Conservation (phyloP, 2,888 invertebrate genomes). For the Diplazon laetatorius region DNA sequence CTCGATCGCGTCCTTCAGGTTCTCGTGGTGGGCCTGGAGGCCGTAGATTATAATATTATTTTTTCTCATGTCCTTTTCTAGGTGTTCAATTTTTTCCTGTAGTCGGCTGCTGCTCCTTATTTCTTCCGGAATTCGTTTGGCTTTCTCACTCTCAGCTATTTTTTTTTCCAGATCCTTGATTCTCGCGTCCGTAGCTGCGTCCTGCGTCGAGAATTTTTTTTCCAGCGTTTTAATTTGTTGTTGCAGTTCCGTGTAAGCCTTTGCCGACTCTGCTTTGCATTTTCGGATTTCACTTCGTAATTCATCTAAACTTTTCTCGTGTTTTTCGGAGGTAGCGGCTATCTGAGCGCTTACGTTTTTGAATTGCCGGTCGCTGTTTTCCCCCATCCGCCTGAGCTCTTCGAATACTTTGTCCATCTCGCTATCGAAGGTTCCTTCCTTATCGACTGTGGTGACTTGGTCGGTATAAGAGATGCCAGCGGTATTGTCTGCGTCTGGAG, state of each 20-base stretch:
- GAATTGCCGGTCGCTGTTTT: background rate
- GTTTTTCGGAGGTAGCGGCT: background rate
- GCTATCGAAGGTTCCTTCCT: background rate
- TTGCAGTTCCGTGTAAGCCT: conserved; percentile 19
- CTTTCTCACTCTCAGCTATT: background rate
- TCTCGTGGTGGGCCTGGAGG: background rate
- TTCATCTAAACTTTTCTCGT: conserved; percentile 19
- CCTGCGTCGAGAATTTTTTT: conserved; percentile 23
- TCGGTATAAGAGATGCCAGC: background rate
- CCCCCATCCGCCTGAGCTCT: background rate
- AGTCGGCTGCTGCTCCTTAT: background rate
- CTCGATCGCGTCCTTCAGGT: conserved; percentile 1
- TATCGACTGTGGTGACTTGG: background rate
- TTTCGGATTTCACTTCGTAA: conserved; percentile 18
- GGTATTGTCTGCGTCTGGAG: too few relatives aligned
- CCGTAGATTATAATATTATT: conserved; percentile 40
- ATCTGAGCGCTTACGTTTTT: background rate
- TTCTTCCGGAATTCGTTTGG: background rate
- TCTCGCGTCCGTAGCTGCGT: conserved; percentile 8
- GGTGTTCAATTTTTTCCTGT: conserved; percentile 20
- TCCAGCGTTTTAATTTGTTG: conserved; percentile 23
- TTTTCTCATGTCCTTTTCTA: conserved; percentile 40
- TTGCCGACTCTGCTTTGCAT: conserved; percentile 34
- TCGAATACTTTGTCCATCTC: conserved; percentile 14
- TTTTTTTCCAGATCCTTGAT: conserved; percentile 25